Base-by-base conservation (phyloP, 2,113 vertebrate genomes). In the Ploceus nigricollis region DNA sequence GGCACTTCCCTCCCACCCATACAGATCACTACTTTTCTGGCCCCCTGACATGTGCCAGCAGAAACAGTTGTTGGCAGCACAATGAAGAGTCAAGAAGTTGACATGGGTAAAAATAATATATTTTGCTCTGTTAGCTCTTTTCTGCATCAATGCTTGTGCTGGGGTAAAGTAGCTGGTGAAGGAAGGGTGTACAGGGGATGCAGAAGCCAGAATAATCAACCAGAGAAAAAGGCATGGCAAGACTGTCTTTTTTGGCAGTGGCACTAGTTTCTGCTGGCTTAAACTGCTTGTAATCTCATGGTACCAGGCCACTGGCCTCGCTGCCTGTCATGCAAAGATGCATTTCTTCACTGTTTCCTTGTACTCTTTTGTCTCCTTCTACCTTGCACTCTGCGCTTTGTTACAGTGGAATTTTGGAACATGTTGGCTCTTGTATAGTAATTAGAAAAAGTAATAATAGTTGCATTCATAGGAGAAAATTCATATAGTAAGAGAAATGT, bases 121-220 rank as follows among this genome's bases (percentile, higher is more conserved):
- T 92, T 95, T 95, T 86, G 82, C 90, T 92, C 8, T 0, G 31
- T 88, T 93, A 77, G 92, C 71, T 88, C 9, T 86, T 95, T 94
- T 90, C 88, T 92, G 58, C 88, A 73, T 77, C 85, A 80, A 1
- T 0, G 30, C 33, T 90, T 66, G 27, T 66, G 19, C 50, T 8
- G 3, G 58, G 18, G n/a, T 65, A 48, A n/a, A 69, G 66, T 80
- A 53, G 50, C 30, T 77, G 63, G 33, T 1, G 10, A 82, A 66
- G 19, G 45, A 44, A 79, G 12, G n/a, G 27, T 48, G 35, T 22
- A 56, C 17, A 89, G 22, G 3, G 30, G 21, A 42, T 80, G 13
- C 16, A 66, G 75, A 88, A 92, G 47, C 25, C 37, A 19, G 45
- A 96, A 88, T 35, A 42, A 69, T 65, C 22, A 80, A 8, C 24